phyloP scores from a whole-genome alignment of 2,797 vertebrate genomes.

The Anguilla pacifica region DNA sequence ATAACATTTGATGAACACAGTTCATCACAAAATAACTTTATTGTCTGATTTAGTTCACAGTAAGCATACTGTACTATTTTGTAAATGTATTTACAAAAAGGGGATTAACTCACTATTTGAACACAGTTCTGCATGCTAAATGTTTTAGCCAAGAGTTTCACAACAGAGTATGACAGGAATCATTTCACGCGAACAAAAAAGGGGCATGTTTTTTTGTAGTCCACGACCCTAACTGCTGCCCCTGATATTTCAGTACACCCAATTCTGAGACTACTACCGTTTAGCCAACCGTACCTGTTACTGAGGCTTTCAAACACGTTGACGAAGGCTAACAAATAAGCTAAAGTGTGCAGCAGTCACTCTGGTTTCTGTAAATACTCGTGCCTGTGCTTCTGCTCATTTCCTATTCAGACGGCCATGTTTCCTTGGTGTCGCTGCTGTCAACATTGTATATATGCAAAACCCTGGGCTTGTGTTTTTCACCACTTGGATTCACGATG shows the following conservation, averaged over 20 bases:
- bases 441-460: not conserved
- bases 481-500: not conserved
- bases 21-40: slow-evolving; percentile 60
- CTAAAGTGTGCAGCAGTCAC: not conserved
- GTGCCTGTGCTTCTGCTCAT: not conserved
- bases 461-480: not conserved
- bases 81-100: slow-evolving; percentile 38
- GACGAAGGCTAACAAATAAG: not conserved
- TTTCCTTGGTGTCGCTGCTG: not conserved
- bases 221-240: not conserved
- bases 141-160: slow-evolving; percentile 51
- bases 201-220: slow-evolving; percentile 20
- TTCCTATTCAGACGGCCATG: not conserved
- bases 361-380: not conserved
- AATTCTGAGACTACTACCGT: slow-evolving; percentile 52
- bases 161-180: slow-evolving; percentile 38
- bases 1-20: slow-evolving; percentile 33
- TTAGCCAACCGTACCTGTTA: slow-evolving; percentile 46
- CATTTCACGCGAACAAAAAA: slow-evolving; percentile 16
- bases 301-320: slow-evolving; percentile 10
- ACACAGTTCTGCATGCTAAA: slow-evolving; percentile 42
- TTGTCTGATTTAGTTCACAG: slow-evolving; percentile 51
- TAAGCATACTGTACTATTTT: slow-evolving; percentile 39
- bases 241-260: slow-evolving; percentile 38
- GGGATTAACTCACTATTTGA: slow-evolving; percentile 41